Conservation (phyloP, 1,140 invertebrate genomes). For the Zaprionus lachaisei region DNA sequence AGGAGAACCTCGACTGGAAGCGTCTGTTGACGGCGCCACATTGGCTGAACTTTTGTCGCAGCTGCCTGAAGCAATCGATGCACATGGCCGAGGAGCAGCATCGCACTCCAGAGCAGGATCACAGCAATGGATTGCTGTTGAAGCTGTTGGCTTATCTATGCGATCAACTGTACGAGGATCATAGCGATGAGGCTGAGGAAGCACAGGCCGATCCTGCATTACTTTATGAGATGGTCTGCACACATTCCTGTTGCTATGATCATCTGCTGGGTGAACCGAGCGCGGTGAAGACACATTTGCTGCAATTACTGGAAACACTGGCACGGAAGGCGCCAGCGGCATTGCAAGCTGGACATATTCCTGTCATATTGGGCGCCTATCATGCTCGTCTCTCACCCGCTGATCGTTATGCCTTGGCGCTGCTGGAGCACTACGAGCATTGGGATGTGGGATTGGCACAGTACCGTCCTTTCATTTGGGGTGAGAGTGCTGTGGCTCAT, state of each 20-base stretch:
- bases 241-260: slow-evolving; percentile 90
- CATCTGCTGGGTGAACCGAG: slow-evolving; percentile 76
- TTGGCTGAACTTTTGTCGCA: slow-evolving; percentile 89
- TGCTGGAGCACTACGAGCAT: slow-evolving; percentile 88
- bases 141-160: slow-evolving; percentile 86
- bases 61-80: slow-evolving; percentile 88
- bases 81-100: slow-evolving; percentile 84
- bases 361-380: slow-evolving; percentile 90
- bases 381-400: slow-evolving; percentile 87
- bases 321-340: slow-evolving; percentile 86
- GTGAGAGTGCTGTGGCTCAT: slow-evolving; percentile 90
- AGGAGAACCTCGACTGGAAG: slow-evolving; percentile 74
- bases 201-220: slow-evolving; percentile 64
- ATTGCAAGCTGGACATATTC: slow-evolving; percentile 88
- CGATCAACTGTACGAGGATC: slow-evolving; percentile 86
- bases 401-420: slow-evolving; percentile 88
- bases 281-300: slow-evolving; percentile 86
- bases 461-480: slow-evolving; percentile 92
- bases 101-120: slow-evolving; percentile 66
- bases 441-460: slow-evolving; percentile 87
- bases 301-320: slow-evolving; percentile 87
- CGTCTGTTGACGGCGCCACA: slow-evolving; percentile 85
- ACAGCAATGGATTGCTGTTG: slow-evolving; percentile 84
- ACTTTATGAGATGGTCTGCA: slow-evolving; percentile 90
- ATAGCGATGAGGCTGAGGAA: slow-evolving; percentile 23